Evolutionary conservation across 2,797 vertebrate species (phyloP).

Genomic region (Pseudopleuronectes americanus): DNA sequence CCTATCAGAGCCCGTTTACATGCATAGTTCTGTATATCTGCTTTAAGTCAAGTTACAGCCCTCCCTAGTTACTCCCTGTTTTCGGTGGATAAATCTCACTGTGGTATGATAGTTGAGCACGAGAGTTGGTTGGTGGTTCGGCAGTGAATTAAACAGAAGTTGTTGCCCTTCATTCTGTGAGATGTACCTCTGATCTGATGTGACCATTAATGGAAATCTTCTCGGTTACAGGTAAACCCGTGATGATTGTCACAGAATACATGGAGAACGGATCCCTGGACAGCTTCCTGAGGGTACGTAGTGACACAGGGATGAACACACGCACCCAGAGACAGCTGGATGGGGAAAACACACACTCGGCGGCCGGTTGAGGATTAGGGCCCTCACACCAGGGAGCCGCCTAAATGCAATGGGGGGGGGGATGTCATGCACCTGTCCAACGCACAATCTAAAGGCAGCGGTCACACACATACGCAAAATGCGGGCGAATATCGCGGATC

Average conservation of each 20-base stretch:
- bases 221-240: constrained; percentile 81
- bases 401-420: background rate
- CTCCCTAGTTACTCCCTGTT: constrained; percentile 28
- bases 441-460: too few species aligned
- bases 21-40: constrained; percentile 44
- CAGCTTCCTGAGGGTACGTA: constrained; percentile 86
- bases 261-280: constrained; percentile 88
- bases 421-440: background rate
- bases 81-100: constrained; percentile 41
- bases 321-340: background rate
- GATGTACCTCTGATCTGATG: background rate
- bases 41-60: constrained; percentile 50
- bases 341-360: too few species aligned
- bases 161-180: background rate
- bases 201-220: constrained; percentile 10
- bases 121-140: background rate
- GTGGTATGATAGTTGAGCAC: background rate
- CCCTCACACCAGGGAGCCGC: background rate
- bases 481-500: too few species aligned
- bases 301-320: constrained; percentile 22
- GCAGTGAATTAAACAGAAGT: constrained; percentile 3
- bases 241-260: constrained; percentile 88
- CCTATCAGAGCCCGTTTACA: constrained; percentile 21
- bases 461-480: too few species aligned
- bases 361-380: background rate